Evolutionary conservation across 1,140 invertebrate genomes (phyloP), one percentile per base, ranked within the genome.

Genomic region (Platorchestia sp.): DNA sequence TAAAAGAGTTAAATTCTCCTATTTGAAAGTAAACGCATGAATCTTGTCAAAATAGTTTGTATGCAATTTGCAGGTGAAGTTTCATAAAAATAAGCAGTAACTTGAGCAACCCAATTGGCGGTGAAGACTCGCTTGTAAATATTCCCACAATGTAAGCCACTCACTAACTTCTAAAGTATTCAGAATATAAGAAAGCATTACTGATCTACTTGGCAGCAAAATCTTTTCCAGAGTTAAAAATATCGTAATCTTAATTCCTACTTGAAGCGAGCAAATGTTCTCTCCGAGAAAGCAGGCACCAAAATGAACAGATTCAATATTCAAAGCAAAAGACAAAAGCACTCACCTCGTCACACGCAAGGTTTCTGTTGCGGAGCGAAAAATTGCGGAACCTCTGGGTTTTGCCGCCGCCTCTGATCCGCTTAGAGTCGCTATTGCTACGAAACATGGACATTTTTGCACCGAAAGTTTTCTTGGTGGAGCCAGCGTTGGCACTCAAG

Each of bases 291-390:
- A 75, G 14, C 27, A 3, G 59, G 36, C 59, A 75, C 3, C 27
- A 75, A 75, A 75, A 51, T 51, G 47, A 51, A 6, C 19, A 51
- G 47, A 86, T n/a, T 14, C 86, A 86, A 86, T 41, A 89, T 42
- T 89, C 87, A 89, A 14, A 89, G 41, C 87, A 89, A 89, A 89
- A 42, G 41, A 89, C 43, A 89, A 89, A 42, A 89, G 91, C 43
- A 45, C 91, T 93, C 45, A 93, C 91, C 91, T 93, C 91, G 40
- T 93, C 91, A 44, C 91, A 93, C 19, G 91, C 40, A 40, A 45
- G 43, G 43, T 47, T 93, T 93, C 91, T 93, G 91, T 93, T 93
- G 91, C 91, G 91, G 36, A 93, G 91, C 22, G 91, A 93, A 47
- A 93, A 93, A 44, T 93, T 93, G 36, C 91, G 43, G 40, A 93